These are phyloP conservation scores for Recurvirostra avosetta DNA, from an alignment of 2,113 vertebrate species.

Conservation along the genomic window DNA sequence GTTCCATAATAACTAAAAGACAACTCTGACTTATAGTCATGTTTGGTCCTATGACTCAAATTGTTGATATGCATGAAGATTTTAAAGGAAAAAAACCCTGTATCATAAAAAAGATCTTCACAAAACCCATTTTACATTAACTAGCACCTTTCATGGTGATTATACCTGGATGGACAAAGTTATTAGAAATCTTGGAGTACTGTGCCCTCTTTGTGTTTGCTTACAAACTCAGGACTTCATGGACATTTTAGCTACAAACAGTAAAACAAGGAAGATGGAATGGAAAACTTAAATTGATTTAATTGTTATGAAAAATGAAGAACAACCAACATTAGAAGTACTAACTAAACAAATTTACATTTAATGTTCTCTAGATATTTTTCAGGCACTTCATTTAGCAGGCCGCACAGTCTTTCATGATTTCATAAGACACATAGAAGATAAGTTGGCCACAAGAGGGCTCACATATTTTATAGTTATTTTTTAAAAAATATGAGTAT, in stretches of 20 bases:
- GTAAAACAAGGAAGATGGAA: not conserved
- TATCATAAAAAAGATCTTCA: not conserved
- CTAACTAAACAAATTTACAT: not conserved
- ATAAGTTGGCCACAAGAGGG: slow-evolving; percentile 43
- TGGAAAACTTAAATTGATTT: not conserved
- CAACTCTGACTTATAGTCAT: not conserved
- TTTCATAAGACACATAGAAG: not conserved
- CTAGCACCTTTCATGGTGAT: not conserved
- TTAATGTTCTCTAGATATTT: not conserved
- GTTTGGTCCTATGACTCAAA: not conserved
- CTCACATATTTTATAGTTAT: not conserved
- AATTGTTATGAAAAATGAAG: not conserved
- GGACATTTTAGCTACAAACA: not conserved
- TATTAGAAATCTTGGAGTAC: not conserved
- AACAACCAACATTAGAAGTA: not conserved
- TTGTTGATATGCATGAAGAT: not conserved
- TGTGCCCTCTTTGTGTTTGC: not conserved
- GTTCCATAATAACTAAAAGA: not conserved
- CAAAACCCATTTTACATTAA: not conserved
- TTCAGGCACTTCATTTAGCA: not conserved
- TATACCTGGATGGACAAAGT: not conserved
- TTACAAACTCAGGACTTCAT: not conserved
- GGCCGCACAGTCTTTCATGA: not conserved
- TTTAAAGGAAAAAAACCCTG: not conserved
- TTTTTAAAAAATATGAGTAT: not conserved